Base-by-base conservation (phyloP, 2,888 invertebrate genomes). In the Leptothorax acervorum region DNA sequence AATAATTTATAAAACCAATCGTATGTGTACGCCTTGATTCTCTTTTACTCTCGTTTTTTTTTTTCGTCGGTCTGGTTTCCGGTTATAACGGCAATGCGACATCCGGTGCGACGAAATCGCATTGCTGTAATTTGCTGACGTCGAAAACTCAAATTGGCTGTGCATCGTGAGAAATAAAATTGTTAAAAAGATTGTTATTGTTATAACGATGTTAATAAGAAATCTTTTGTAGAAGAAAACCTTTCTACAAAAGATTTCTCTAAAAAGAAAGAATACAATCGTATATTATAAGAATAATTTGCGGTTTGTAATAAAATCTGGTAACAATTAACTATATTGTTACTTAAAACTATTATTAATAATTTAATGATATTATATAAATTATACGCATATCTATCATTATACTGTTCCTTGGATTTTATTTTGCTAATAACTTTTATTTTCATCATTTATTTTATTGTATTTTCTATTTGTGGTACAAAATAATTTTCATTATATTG, bases 41-140 rank as follows among this genome's bases (percentile, higher is more conserved):
- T 18, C n/a, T 60, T n/a, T 74, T 74, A 60, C 39, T 76, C 53
- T 76, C 15, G 11, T 60, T 73, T 74, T 48, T 68, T 55, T 55
- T 31, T 74, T 51, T 35, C n/a, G 60, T 62, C 62, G n/a, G 35
- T 74, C 42, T 28, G 9, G 12, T 74, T 74, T 74, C 62, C 74
- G 74, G 74, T 62, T 74, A 62, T 74, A 74, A 55, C 45, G 45
- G 60, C 18, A 74, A 62, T 35, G n/a, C 60, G 74, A 51, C 62
- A 48, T 74, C 60, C 35, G 48, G 62, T 75, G 48, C 48, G 48
- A 75, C 62, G 62, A 60, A 75, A 75, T n/a, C n/a, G n/a, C 45
- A 9, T 31, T 42, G 31, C n/a, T 35, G 62, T 31, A 48, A 74
- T 60, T 42, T 35, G 12, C n/a, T 31, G 42, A 57, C 57, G 45